Base-by-base conservation (phyloP, 2,888 invertebrate genomes). In the Macroteleia sp. region DNA sequence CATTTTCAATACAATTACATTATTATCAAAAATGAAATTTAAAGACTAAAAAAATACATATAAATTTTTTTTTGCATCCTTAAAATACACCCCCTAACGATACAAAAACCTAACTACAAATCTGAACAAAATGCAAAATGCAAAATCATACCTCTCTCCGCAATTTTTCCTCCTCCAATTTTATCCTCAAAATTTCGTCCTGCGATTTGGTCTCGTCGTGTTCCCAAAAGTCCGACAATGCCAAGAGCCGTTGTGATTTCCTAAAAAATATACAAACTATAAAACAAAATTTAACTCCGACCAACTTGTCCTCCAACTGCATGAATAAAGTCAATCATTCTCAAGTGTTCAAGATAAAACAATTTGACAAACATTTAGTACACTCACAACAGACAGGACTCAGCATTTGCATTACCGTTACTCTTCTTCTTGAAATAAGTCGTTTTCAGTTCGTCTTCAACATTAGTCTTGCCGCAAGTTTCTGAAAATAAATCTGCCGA, bases 91-190 rank as follows among this genome's bases (percentile, higher is more conserved):
- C n/a, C n/a, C n/a, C n/a, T n/a, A n/a, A n/a, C n/a, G n/a, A n/a
- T n/a, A n/a, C n/a, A n/a, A n/a, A n/a, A n/a, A n/a, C n/a, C n/a
- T n/a, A n/a, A n/a, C n/a, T n/a, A n/a, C n/a, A n/a, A n/a, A n/a
- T n/a, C n/a, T n/a, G n/a, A n/a, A n/a, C n/a, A n/a, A n/a, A n/a
- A n/a, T n/a, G n/a, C n/a, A n/a, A n/a, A n/a, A n/a, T n/a, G n/a
- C n/a, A n/a, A n/a, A n/a, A n/a, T 95, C 73, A 42, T 92, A 96
- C 96, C 92, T 96, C 95, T 86, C 97, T 92, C 71, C 96, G 93
- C 34, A 96, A 92, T 86, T 94, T 94, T 88, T 97, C 96, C 89
- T 96, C 96, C 87, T 96, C 95, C 1, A 96, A 90, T 85, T 94
- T 94, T 28, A 90, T 89, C 14, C 85, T 79, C 14, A 89, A 79